Conservation (phyloP, 2,797 vertebrate species). For the Pseudopleuronectes americanus region DNA sequence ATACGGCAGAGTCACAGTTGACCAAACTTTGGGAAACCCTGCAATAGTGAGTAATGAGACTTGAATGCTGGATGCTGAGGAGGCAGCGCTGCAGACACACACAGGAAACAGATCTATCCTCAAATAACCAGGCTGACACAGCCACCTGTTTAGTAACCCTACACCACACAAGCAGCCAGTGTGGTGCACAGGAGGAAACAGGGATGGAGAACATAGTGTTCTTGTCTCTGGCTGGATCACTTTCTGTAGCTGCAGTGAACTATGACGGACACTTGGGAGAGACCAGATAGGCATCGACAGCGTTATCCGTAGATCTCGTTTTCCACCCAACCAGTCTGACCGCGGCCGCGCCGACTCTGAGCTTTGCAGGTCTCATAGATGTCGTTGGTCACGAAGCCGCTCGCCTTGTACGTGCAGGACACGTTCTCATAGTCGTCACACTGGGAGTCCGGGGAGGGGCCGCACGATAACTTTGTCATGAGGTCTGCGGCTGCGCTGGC, state of each 20-base stretch:
- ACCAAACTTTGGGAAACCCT: constrained; percentile 8
- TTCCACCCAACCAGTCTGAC: constrained; percentile 90
- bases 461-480: constrained; percentile 81
- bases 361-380: constrained; percentile 90
- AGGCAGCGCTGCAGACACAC: constrained; percentile 17
- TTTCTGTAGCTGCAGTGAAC: constrained; percentile 6
- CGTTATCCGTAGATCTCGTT: constrained; percentile 87
- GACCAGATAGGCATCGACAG: constrained; percentile 13
- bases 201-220: constrained; percentile 11
- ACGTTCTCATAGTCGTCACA: constrained; percentile 85
- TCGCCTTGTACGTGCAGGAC: constrained; percentile 75
- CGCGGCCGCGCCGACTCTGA: constrained; percentile 68
- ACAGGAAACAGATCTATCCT: constrained; percentile 7
- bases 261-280: neutral
- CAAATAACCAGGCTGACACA: constrained; percentile 3
- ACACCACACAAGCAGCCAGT: constrained; percentile 24
- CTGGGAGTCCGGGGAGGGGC: constrained; percentile 54
- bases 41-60: constrained; percentile 10
- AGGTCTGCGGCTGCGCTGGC: constrained; percentile 79
- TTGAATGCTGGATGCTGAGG: constrained; percentile 1
- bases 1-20: neutral
- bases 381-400: constrained; percentile 94
- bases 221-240: constrained; percentile 11
- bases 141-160: constrained; percentile 20
- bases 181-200: neutral